phyloP scores from a whole-genome alignment of 2,113 vertebrate species.

The Peucedramus taeniatus region DNA sequence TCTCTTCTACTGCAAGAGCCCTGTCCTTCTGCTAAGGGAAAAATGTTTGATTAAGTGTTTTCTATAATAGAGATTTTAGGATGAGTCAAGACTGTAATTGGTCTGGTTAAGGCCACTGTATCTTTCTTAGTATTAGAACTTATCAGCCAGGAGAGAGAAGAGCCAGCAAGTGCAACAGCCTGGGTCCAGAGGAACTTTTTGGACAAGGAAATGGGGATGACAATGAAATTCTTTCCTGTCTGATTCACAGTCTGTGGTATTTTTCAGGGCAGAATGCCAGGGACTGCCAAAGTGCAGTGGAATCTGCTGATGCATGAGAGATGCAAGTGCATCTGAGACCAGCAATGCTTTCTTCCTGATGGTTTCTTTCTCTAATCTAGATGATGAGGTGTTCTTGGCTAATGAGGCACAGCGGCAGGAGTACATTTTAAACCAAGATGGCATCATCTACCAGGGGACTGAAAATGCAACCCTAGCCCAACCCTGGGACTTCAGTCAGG shows the following conservation, averaged over 20 bases:
- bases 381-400: constrained; percentile 78
- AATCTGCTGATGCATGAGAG: background rate
- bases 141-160: background rate
- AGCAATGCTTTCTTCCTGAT: background rate
- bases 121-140: background rate
- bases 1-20: background rate
- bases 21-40: background rate
- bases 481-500: constrained; percentile 84
- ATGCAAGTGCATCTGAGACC: background rate
- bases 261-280: background rate
- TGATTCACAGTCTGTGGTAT: background rate
- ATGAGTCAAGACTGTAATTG: background rate
- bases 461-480: constrained; percentile 45
- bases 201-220: background rate
- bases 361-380: constrained; percentile 50
- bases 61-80: background rate
- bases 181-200: background rate
- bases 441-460: constrained; percentile 78
- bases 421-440: constrained; percentile 82
- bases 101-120: background rate
- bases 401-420: constrained; percentile 73
- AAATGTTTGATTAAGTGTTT: background rate
- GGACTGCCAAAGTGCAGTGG: background rate
- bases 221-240: background rate
- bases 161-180: background rate